These are phyloP conservation scores for Prunella himalayana DNA, from an alignment of 2,113 vertebrate species.

Conservation along the genomic window DNA sequence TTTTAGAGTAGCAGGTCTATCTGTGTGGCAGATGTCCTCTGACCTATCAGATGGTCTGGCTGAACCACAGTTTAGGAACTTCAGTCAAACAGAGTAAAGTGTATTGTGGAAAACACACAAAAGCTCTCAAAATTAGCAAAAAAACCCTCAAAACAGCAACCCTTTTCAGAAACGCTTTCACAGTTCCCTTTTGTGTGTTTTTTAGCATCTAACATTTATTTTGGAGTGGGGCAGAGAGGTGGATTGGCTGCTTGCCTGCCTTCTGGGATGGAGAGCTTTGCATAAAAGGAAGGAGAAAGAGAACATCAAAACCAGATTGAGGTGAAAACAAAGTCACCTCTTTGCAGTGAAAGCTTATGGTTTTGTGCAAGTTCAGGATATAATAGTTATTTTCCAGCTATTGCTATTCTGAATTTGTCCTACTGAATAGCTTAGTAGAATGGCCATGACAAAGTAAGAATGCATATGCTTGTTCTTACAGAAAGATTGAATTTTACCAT, in stretches of 20 bases:
- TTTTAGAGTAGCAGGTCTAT: neutral
- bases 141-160: neutral
- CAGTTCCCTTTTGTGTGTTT: slow-evolving; percentile 4
- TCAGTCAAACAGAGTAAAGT: neutral
- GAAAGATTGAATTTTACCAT: neutral
- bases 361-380: neutral
- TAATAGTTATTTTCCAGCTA: neutral
- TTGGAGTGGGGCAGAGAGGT: slow-evolving; percentile 45
- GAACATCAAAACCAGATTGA: slow-evolving; percentile 57
- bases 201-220: slow-evolving; percentile 42
- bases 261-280: slow-evolving; percentile 39
- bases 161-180: neutral
- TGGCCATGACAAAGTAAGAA: neutral
- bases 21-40: slow-evolving; percentile 10
- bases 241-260: slow-evolving; percentile 38
- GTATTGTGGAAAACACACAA: neutral
- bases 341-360: neutral
- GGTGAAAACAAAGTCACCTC: slow-evolving; percentile 20
- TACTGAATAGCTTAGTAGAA: neutral
- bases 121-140: neutral
- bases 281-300: slow-evolving; percentile 33
- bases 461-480: neutral
- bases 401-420: neutral
- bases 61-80: neutral
- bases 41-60: neutral